Evolutionary conservation across 2,113 vertebrate species (phyloP), one percentile per base, ranked within the genome.

Genomic region (Willisornis vidua): DNA sequence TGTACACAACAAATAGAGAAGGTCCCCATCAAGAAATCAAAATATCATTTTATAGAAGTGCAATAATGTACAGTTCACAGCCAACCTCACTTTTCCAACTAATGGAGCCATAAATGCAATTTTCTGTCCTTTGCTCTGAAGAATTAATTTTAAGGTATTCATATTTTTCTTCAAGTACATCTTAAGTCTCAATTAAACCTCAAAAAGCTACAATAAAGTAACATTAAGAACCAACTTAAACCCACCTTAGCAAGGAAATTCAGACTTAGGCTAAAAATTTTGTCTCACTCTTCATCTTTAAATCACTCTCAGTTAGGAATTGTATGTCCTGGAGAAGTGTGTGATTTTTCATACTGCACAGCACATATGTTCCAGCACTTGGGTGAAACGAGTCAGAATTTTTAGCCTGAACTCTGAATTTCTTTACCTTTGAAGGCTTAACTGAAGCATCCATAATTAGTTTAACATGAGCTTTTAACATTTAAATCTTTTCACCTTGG

Each of bases 141-240:
- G 93, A 96, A 97, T 96, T 97, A 98, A 97, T 97, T 96, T 97
- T 97, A 97, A 97, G 65, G 65, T 95, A 94, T 97, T 97, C 96
- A 96, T 96, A 96, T 96, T 96, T 97, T 97, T 96, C 95, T 97
- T 97, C 91, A 97, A 96, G 92, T 95, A 94, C 93, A 75, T 89
- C 96, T 97, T 97, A 97, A 97, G 94, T 93, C 90, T 97, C 94
- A 98, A 98, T 98, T 97, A 98, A 97, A 97, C 59, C 91, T 93
- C 91, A 51, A 96, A 96, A 97, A 89, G 94, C 84, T 96, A 83
- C 90, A 97, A 97, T 98, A 98, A 98, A 98, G 92, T 96, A 96
- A 94, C 55, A 98, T 98, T 98, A 98, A 97, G 91, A 70, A 73
- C 79, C 92, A 96, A 63, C 94, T 96, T 96, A 98, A 97, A 97